Conservation (phyloP, 2,113 vertebrate genomes). For the Bos taurus region ARS-UCD2.0 NC_037357.1:99214001-99214500, state of each 20-base stretch:
- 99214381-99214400: neutral
- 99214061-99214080: neutral
- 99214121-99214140: neutral
- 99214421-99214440: neutral
- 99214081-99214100: neutral
- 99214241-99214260: neutral
- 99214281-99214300: neutral
- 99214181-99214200: neutral
- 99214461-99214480: neutral
- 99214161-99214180: neutral
- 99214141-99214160: neutral
- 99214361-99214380: neutral
- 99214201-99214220: neutral
- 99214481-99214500: neutral
- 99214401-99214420: neutral
- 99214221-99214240: neutral
- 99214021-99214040: neutral
- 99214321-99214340: neutral
- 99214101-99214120: neutral
- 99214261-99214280: neutral
- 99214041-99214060: neutral
- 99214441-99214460: neutral
- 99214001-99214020: neutral
- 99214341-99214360: neutral
- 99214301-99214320: neutral